These are phyloP conservation scores for Drosophila carrolli DNA, from an alignment of 1,140 invertebrate genomes.

Conservation along the genomic window DNA sequence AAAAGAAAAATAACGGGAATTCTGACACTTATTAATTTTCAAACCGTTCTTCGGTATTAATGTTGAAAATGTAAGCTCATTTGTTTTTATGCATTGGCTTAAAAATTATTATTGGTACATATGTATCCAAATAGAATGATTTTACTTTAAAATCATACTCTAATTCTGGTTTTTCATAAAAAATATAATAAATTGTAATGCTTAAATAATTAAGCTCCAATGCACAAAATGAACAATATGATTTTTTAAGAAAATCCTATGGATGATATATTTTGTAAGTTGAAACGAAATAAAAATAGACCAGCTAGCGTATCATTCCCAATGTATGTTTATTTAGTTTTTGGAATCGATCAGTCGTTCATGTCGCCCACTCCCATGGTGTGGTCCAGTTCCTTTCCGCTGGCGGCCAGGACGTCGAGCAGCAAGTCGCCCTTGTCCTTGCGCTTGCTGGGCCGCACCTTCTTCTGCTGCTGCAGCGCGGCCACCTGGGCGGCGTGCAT, in stretches of 20 bases:
- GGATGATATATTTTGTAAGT: not conserved
- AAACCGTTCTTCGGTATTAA: not conserved
- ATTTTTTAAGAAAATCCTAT: too few species aligned
- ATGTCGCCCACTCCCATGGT: constrained; percentile 4
- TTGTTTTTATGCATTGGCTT: too few species aligned
- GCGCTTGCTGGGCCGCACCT: constrained; percentile 41
- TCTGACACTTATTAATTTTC: not conserved
- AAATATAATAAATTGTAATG: too few species aligned
- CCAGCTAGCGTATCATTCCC: not conserved
- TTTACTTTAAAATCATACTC: too few species aligned
- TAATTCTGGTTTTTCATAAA: too few species aligned
- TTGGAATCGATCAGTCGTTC: constrained; percentile 34
- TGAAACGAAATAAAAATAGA: not conserved
- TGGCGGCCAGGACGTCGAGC: constrained; percentile 19
- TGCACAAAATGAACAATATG: not conserved
- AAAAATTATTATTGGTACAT: too few species aligned
- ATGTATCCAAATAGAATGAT: too few species aligned
- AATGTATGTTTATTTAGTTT: constrained; percentile 13
- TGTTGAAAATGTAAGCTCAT: too few species aligned
- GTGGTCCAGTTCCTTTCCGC: constrained; percentile 7
- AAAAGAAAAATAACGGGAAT: not conserved
- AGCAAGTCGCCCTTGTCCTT: constrained; percentile 32
- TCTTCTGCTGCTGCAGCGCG: constrained; percentile 46
- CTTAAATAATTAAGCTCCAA: too few species aligned
- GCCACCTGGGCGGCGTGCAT: constrained; percentile 61